A percentile compares a stretch with the other conserved stretches of the same genome.
These are phyloP conservation scores for Lepidurus packardi DNA, from an alignment of 1,140 invertebrate species.

Conservation along the genomic window DNA sequence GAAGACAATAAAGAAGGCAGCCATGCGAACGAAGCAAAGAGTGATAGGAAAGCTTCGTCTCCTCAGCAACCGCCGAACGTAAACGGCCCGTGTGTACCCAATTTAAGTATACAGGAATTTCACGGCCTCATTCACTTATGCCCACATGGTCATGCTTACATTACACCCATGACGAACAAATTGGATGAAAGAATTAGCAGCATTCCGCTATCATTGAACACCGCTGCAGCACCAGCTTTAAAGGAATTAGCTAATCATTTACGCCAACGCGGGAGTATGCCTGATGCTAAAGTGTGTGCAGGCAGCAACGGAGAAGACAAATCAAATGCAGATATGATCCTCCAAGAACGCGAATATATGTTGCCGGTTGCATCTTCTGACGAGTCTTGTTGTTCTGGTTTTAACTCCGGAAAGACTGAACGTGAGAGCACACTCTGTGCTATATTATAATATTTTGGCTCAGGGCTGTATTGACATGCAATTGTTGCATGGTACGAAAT, in stretches of 20 bases:
- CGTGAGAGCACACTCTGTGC: background rate
- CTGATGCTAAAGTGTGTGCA: background rate
- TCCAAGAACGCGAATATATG: background rate
- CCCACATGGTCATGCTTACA: background rate
- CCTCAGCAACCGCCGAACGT: background rate
- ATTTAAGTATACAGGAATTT: slow-evolving; percentile 2
- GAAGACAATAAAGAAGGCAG: background rate
- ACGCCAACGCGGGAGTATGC: background rate
- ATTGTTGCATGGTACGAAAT: no score
- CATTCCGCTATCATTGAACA: background rate
- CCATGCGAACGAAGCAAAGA: background rate
- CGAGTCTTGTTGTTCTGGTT: slow-evolving; percentile 1
- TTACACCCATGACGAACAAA: slow-evolving; percentile 14
- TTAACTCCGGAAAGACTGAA: background rate
- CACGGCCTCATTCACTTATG: slow-evolving; percentile 9
- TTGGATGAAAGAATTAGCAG: background rate
- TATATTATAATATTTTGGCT: background rate
- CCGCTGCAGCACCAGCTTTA: background rate
- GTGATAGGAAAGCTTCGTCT: background rate
- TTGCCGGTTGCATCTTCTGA: background rate
- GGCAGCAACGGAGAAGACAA: background rate
- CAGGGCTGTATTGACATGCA: no score
- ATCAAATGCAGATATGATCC: background rate
- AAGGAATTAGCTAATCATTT: background rate
- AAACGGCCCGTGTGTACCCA: background rate